Evolutionary conservation across 2,888 invertebrate genomes (phyloP).

Genomic region (Trissolcus brochymenae): DNA sequence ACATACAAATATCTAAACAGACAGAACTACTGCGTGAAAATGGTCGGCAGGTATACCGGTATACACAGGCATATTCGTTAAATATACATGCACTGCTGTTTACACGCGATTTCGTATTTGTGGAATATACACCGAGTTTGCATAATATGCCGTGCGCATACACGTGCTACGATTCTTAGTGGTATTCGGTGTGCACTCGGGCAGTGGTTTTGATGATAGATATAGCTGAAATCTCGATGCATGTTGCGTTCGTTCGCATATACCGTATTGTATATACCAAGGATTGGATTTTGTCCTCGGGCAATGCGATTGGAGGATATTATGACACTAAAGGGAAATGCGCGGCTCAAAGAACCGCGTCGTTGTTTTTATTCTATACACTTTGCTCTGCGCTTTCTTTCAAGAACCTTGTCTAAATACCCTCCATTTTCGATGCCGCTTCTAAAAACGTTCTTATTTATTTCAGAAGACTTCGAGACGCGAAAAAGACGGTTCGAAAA

Average conservation of each 20-base stretch:
- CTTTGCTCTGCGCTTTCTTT: neutral
- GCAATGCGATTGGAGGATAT: slow-evolving; percentile 50
- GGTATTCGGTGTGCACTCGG: slow-evolving; percentile 54
- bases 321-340: slow-evolving; percentile 45
- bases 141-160: slow-evolving; percentile 55
- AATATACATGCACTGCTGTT: slow-evolving; percentile 54
- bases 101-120: slow-evolving; percentile 57
- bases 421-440: too few relatives aligned
- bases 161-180: slow-evolving; percentile 57
- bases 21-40: slow-evolving; percentile 5
- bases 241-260: slow-evolving; percentile 48
- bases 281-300: slow-evolving; percentile 49
- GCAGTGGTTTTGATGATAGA: slow-evolving; percentile 55
- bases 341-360: slow-evolving; percentile 21
- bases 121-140: slow-evolving; percentile 53
- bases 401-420: too few relatives aligned
- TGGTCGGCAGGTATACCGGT: slow-evolving; percentile 4
- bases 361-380: slow-evolving; percentile 15
- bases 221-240: slow-evolving; percentile 54
- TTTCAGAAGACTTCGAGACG: too few relatives aligned
- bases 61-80: slow-evolving; percentile 35
- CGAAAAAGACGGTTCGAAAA: too few relatives aligned
- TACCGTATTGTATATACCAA: slow-evolving; percentile 10
- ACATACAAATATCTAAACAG: slow-evolving; percentile 51
- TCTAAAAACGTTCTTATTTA: too few relatives aligned